Base-by-base conservation (phyloP, 2,888 invertebrate species). In the Hirtodrosophila alboralis region DNA sequence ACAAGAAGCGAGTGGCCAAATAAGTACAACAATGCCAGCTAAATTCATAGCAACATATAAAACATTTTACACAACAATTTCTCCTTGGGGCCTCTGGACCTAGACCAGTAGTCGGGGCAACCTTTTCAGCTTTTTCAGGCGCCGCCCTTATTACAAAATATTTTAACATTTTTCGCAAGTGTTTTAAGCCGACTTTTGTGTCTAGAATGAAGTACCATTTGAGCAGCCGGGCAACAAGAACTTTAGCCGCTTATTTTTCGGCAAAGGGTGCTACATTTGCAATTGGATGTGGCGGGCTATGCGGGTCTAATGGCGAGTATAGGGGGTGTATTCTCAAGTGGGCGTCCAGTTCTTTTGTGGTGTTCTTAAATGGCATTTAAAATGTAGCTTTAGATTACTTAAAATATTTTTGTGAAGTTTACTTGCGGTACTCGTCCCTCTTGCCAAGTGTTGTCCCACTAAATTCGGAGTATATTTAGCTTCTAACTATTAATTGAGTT, bases 111-210 rank as follows among this genome's bases (percentile, higher is more conserved):
- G 59, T 26, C 34, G 33, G 31, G 16, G 37, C 21, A 78, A 70
- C 83, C 79, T 75, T 78, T 81, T 78, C 59, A 83, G 53, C 83
- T 76, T 75, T 78, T 81, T 78, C 59, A 83, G 53, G 44, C 51
- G 72, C 54, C 61, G 73, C 61, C 64, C 69, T 77, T 77, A 84
- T 80, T 72, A 80, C 78, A 74, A 86, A 86, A 80, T 80, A 86
- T 80, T 84, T 76, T 57, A 81, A 84, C 80, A 80, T 86, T 84
- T 86, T 80, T 86, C 75, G 83, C 75, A 80, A 86, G 86, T 86
- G 80, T 80, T 80, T 86, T 84, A 81, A 84, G 85, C 61, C 81
- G 85, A 74, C 85, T 84, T 86, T 84, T 80, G 80, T 83, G 79
- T 83, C 83, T 79, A 74, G 65, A 74, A 68, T 66, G 74, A 79